phyloP scores from a whole-genome alignment of 2,888 invertebrate species.

The Molorchus minor region DNA sequence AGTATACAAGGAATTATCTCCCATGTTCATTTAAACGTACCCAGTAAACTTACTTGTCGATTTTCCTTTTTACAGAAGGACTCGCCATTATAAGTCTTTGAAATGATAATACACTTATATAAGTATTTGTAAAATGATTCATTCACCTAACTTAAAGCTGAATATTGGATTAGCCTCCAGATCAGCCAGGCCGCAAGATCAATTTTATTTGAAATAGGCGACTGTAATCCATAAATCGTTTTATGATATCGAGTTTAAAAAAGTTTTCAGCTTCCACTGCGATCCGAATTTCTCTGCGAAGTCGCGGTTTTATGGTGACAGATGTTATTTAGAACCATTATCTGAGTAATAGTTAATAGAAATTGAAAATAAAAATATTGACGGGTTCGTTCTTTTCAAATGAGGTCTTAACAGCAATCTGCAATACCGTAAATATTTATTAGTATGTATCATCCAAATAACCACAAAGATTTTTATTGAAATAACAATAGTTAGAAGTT shows the following conservation, averaged over 20 bases:
- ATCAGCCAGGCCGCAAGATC: conserved; percentile 28
- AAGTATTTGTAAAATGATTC: conserved; percentile 26
- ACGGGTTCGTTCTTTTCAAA: not conserved
- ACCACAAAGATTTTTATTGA: not conserved
- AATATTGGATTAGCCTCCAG: conserved; percentile 30
- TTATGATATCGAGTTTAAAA: conserved; percentile 16
- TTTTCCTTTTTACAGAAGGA: not conserved
- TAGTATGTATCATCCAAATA: too few relatives aligned
- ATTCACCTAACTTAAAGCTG: conserved; percentile 30
- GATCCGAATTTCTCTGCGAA: conserved; percentile 11
- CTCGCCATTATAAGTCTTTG: conserved; percentile 1
- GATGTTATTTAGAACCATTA: conserved; percentile 7
- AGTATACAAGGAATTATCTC: too few relatives aligned
- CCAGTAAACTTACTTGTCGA: not conserved
- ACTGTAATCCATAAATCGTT: conserved; percentile 9
- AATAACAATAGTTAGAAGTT: too few relatives aligned
- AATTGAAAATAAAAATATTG: not conserved
- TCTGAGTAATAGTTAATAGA: too few relatives aligned
- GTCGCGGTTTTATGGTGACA: conserved; percentile 11
- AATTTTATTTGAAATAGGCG: conserved; percentile 19
- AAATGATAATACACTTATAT: conserved; percentile 28
- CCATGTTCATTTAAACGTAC: too few relatives aligned
- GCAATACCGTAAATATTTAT: too few relatives aligned
- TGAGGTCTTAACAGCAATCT: not conserved
- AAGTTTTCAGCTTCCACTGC: conserved; percentile 7